phyloP scores from a whole-genome alignment of 1,140 invertebrate species.

The Macrobrachium nipponense region DNA sequence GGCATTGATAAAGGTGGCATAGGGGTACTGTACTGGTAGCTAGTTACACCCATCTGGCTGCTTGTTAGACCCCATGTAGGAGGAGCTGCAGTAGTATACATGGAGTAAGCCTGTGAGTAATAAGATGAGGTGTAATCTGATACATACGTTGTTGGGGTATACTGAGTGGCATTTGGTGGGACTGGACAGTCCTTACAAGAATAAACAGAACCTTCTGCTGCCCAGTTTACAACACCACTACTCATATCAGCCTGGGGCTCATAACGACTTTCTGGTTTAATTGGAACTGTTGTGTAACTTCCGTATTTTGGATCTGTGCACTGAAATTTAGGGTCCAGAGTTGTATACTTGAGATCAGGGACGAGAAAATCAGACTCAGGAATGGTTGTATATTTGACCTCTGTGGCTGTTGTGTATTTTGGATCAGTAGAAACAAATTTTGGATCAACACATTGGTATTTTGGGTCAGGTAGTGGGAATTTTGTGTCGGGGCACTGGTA shows the following conservation, averaged over 20 bases:
- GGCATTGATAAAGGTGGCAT: constrained; percentile 51
- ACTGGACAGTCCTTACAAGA: constrained; percentile 51
- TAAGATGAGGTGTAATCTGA: constrained; percentile 32
- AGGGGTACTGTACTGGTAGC: constrained; percentile 44
- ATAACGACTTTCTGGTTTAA: constrained; percentile 43
- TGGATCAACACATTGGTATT: constrained; percentile 2
- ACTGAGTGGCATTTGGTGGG: constrained; percentile 5
- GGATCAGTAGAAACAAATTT: constrained; percentile 10
- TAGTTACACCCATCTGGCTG: constrained; percentile 44
- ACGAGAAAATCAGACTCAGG: constrained; percentile 39
- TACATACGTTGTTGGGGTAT: constrained; percentile 37
- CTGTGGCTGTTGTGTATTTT: constrained; percentile 12
- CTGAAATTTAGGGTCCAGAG: constrained; percentile 36
- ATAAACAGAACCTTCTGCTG: constrained; percentile 22
- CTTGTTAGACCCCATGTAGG: constrained; percentile 33
- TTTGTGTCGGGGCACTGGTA: constrained; percentile 37
- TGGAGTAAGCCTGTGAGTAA: constrained; percentile 47
- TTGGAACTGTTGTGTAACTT: constrained; percentile 22
- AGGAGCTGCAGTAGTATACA: constrained; percentile 30
- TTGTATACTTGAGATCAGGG: constrained; percentile 38
- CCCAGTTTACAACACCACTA: constrained; percentile 38
- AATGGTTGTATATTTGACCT: constrained; percentile 29
- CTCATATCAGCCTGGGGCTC: constrained; percentile 37
- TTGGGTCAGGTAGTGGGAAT: background rate
- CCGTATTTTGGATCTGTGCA: constrained; percentile 41